These are phyloP conservation scores for Microvelia longipes DNA, from an alignment of 1,140 invertebrate genomes.

Conservation along the genomic window DNA sequence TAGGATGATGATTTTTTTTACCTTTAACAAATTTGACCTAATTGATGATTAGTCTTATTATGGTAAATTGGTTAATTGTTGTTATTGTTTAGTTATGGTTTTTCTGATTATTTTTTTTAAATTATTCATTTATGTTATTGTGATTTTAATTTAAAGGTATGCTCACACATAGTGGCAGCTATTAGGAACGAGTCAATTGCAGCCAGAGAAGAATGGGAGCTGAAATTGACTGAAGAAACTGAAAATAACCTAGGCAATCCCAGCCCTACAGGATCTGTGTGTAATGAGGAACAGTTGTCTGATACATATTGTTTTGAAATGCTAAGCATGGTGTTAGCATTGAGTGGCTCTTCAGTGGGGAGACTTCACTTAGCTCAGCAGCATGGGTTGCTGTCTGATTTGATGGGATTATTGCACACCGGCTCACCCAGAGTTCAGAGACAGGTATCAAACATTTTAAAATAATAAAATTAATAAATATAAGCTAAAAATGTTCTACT, in stretches of 20 bases:
- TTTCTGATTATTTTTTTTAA: no score
- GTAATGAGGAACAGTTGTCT: no score
- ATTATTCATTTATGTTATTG: no score
- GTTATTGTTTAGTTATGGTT: no score
- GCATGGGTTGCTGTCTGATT: slow-evolving; percentile 61
- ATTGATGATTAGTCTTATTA: no score
- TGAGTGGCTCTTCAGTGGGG: slow-evolving; percentile 85
- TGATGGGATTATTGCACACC: slow-evolving; percentile 77
- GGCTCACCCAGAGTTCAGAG: slow-evolving; percentile 86
- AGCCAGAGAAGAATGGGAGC: slow-evolving; percentile 80
- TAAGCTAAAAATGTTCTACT: no score
- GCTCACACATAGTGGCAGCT: slow-evolving; percentile 82
- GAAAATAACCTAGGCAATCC: slow-evolving; percentile 27
- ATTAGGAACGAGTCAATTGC: slow-evolving; percentile 73
- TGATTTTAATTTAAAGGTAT: slow-evolving; percentile 41
- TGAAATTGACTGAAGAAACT: slow-evolving; percentile 20
- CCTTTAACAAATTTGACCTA: no score
- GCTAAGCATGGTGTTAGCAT: slow-evolving; percentile 81
- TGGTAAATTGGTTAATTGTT: no score
- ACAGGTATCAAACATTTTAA: slow-evolving; percentile 61
- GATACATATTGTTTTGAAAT: slow-evolving; percentile 97
- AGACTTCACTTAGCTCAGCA: slow-evolving; percentile 80
- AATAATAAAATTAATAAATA: neutral
- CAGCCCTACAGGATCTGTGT: slow-evolving; percentile 16
- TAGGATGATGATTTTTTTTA: no score